These are phyloP conservation scores for Caradrina clavipalpis DNA, from an alignment of 2,888 invertebrate species.

Conservation along the genomic window DNA sequence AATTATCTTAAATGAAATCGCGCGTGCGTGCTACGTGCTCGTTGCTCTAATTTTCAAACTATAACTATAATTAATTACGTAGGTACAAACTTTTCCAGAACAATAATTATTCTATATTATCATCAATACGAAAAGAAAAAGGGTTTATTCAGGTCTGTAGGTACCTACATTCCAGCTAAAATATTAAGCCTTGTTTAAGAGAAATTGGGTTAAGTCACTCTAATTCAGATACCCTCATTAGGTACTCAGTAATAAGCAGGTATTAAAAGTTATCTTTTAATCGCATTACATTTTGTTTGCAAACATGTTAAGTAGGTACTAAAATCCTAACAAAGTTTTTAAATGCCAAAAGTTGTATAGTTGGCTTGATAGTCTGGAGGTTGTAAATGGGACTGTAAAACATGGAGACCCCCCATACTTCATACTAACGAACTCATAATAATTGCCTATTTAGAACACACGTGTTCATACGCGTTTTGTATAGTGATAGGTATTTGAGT, in stretches of 20 bases:
- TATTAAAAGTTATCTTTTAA: not conserved
- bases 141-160: not conserved
- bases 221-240: slow-evolving; percentile 11
- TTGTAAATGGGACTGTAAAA: too few relatives aligned
- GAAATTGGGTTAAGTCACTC: slow-evolving; percentile 11
- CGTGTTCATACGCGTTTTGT: not conserved
- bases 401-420: too few relatives aligned
- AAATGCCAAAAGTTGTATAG: not conserved
- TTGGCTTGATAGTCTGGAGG: too few relatives aligned
- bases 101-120: not conserved
- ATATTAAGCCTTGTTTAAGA: not conserved
- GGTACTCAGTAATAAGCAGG: not conserved
- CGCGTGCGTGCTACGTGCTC: too few relatives aligned
- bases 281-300: not conserved
- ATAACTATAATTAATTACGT: not conserved
- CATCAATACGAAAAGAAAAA: too few relatives aligned
- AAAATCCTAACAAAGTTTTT: not conserved
- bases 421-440: too few relatives aligned
- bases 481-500: too few relatives aligned
- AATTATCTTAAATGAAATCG: too few relatives aligned
- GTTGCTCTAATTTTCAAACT: too few relatives aligned
- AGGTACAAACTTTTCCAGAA: not conserved
- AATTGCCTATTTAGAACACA: too few relatives aligned
- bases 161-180: not conserved
- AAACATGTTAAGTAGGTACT: not conserved